These are phyloP conservation scores for Drosophila quinaria DNA, from an alignment of 2,888 invertebrate species.

Conservation along the genomic window DNA sequence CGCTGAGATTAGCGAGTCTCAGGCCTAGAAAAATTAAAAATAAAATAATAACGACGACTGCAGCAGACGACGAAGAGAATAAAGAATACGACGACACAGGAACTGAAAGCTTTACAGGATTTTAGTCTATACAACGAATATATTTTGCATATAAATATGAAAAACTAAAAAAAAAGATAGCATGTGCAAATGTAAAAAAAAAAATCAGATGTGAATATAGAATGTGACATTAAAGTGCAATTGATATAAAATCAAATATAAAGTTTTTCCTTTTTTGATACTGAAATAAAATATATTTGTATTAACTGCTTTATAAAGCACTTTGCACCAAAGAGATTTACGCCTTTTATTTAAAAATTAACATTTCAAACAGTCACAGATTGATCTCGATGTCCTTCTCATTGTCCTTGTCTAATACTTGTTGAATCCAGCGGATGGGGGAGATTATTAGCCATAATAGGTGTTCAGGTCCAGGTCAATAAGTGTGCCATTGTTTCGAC, in stretches of 20 bases:
- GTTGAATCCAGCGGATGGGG: not conserved
- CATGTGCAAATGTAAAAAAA: constrained; percentile 57
- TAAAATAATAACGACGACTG: constrained; percentile 66
- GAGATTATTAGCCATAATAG: constrained; percentile 68
- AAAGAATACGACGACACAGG: constrained; percentile 33
- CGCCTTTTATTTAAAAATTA: constrained; percentile 66
- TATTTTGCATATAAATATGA: constrained; percentile 45
- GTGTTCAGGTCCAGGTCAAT: constrained; percentile 70
- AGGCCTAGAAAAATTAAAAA: constrained; percentile 67
- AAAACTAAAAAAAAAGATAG: constrained; percentile 65
- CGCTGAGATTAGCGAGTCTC: constrained; percentile 82
- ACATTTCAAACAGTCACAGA: constrained; percentile 71
- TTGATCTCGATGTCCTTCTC: constrained; percentile 25
- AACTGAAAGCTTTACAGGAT: constrained; percentile 63
- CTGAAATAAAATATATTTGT: constrained; percentile 2
- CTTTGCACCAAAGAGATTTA: constrained; percentile 56
- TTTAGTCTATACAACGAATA: constrained; percentile 17
- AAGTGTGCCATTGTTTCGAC: constrained; percentile 64
- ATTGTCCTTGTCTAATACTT: not conserved
- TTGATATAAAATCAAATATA: constrained; percentile 80
- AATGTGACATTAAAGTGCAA: constrained; percentile 68
- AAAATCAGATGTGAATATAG: constrained; percentile 34
- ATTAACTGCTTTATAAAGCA: constrained; percentile 68
- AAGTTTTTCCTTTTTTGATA: not conserved
- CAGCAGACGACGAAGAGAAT: constrained; percentile 46